Evolutionary conservation across 2,888 invertebrate species (phyloP).

Genomic region (Tetanocera ferruginea): DNA sequence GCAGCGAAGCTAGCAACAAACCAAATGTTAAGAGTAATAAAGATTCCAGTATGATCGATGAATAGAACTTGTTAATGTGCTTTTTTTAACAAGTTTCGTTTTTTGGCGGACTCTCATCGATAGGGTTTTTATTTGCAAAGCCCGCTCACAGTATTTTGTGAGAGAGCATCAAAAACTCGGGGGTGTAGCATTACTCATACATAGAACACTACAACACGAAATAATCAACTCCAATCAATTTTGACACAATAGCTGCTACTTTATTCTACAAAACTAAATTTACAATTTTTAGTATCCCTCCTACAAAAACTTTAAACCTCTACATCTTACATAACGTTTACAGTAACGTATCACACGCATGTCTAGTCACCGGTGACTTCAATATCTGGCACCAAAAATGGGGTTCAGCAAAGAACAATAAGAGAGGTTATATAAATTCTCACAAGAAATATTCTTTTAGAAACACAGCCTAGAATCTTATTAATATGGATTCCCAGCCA

Average conservation of each 20-base stretch:
- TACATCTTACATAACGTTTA: background rate
- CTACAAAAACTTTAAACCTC: conserved; percentile 11
- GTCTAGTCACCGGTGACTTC: conserved; percentile 28
- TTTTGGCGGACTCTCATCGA: too few relatives aligned
- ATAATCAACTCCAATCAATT: background rate
- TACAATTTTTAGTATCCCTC: conserved; percentile 22
- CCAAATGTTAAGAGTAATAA: too few relatives aligned
- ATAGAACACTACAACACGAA: conserved; percentile 38
- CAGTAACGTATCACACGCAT: background rate
- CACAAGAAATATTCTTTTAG: too few relatives aligned
- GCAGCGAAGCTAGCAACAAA: too few relatives aligned
- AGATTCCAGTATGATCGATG: too few relatives aligned
- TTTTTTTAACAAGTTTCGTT: too few relatives aligned
- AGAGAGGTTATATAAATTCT: conserved; percentile 16
- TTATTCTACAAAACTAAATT: conserved; percentile 35
- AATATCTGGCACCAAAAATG: too few relatives aligned
- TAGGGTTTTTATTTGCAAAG: too few relatives aligned
- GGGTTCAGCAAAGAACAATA: conserved; percentile 25
- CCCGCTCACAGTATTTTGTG: too few relatives aligned
- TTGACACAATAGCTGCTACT: conserved; percentile 16
- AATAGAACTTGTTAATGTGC: too few relatives aligned
- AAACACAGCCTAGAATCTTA: too few relatives aligned
- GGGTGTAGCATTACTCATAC: conserved; percentile 29
- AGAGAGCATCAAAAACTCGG: background rate
- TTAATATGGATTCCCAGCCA: too few relatives aligned